Evolutionary conservation across 2,888 invertebrate genomes (phyloP).

Genomic region (Tetragonisca angustula): DNA sequence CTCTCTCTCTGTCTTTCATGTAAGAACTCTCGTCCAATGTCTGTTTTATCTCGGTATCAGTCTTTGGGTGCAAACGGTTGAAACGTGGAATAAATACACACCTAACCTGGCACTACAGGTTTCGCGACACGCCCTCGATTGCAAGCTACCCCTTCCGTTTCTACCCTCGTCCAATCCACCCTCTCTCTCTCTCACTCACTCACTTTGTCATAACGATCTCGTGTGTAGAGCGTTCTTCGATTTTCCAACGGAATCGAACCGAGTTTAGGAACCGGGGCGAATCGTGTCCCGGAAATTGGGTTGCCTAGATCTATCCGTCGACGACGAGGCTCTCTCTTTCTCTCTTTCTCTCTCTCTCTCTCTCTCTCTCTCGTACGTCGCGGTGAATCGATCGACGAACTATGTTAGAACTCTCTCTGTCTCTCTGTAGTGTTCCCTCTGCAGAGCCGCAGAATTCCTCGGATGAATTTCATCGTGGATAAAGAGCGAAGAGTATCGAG

Average conservation of each 20-base stretch:
- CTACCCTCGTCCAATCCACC: too few species aligned
- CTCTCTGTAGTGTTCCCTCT: too few species aligned
- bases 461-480: not conserved
- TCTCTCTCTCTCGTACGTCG: too few species aligned
- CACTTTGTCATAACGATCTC: conserved; percentile 2
- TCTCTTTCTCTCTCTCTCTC: too few species aligned
- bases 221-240: not conserved
- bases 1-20: not conserved
- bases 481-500: not conserved
- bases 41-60: too few species aligned
- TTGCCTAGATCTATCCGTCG: conserved; percentile 1
- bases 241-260: not conserved
- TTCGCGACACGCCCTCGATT: conserved; percentile 53
- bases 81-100: not conserved
- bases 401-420: too few species aligned
- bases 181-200: not conserved
- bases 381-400: not conserved
- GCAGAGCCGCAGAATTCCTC: not conserved
- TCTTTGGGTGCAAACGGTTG: too few species aligned
- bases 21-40: too few species aligned
- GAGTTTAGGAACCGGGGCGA: not conserved
- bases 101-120: not conserved
- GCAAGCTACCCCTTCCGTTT: conserved; percentile 24
- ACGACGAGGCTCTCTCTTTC: not conserved
- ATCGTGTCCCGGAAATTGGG: not conserved